phyloP scores from a whole-genome alignment of 2,797 vertebrate genomes.

The Leptodactylus fallax region DNA sequence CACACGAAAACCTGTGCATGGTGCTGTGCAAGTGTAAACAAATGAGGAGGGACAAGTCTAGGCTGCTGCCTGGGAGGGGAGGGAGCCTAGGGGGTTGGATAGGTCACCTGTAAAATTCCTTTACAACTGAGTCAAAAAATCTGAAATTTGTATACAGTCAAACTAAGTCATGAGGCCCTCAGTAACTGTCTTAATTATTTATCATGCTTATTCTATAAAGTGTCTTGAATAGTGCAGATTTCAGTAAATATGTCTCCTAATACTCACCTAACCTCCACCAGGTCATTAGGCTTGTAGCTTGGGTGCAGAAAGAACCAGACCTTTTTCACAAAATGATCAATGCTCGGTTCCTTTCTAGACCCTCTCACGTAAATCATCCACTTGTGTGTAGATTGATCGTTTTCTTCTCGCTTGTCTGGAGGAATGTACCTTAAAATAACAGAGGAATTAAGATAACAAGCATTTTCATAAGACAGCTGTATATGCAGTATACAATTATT shows the following conservation, averaged over 20 bases:
- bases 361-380: conserved; percentile 99
- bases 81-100: too few relatives aligned
- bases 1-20: too few relatives aligned
- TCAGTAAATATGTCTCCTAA: not conserved
- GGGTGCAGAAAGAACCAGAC: conserved; percentile 99
- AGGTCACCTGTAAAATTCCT: too few relatives aligned
- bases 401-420: conserved; percentile 96
- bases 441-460: not conserved
- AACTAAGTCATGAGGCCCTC: too few relatives aligned
- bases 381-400: conserved; percentile 98
- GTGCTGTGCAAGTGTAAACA: too few relatives aligned
- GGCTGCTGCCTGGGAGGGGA: too few relatives aligned
- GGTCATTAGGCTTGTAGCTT: conserved; percentile 98
- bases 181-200: too few relatives aligned
- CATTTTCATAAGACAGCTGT: not conserved
- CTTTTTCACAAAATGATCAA: conserved; percentile 98
- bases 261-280: conserved; percentile 96
- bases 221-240: too few relatives aligned
- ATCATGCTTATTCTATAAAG: too few relatives aligned
- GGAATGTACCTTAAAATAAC: conserved; percentile 88
- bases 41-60: too few relatives aligned
- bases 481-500: not conserved
- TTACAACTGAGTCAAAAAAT: too few relatives aligned
- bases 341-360: conserved; percentile 93
- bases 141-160: too few relatives aligned